A percentile compares a stretch with the other conserved stretches of the same genome.
Conservation (phyloP, 92 coral and sea anemone species). For the Epizoanthus stellaris region DNA sequence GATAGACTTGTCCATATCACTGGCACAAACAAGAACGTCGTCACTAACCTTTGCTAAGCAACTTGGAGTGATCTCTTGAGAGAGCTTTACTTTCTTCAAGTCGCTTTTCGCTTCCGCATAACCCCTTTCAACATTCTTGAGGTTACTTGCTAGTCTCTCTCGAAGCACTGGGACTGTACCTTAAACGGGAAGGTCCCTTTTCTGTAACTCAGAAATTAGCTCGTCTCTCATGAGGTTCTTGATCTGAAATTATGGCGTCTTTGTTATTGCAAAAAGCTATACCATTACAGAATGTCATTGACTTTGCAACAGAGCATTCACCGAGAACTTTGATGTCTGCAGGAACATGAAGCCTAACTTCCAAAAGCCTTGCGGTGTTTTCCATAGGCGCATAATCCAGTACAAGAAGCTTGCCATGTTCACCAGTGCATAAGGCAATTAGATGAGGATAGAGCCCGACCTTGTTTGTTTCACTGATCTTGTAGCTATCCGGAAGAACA, state of each 20-base stretch:
- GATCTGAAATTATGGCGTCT: constrained; percentile 32
- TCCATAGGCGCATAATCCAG: constrained; percentile 58
- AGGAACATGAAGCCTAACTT: constrained; percentile 59
- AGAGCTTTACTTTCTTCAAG: constrained; percentile 39
- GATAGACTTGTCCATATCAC: constrained; percentile 20
- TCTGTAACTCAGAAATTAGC: constrained; percentile 30
- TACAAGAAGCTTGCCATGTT: constrained; percentile 58
- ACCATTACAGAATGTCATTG: constrained; percentile 42
- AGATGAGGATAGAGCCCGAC: constrained; percentile 45
- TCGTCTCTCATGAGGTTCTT: constrained; percentile 39
- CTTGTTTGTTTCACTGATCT: constrained; percentile 39
- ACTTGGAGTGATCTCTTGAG: constrained; percentile 35
- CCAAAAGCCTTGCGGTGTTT: constrained; percentile 49
- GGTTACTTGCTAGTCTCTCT: constrained; percentile 31
- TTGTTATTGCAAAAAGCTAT: constrained; percentile 43
- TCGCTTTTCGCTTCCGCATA: constrained; percentile 25
- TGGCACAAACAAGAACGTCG: constrained; percentile 34
- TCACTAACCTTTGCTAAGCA: constrained; percentile 46
- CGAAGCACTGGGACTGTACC: constrained; percentile 50
- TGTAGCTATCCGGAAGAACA: constrained; percentile 49
- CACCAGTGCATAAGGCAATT: constrained; percentile 48
- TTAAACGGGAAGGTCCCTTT: constrained; percentile 36
- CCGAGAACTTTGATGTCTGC: constrained; percentile 59
- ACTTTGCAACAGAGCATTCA: constrained; percentile 44
- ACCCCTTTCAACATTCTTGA: constrained; percentile 23